Evolutionary conservation across 2,888 invertebrate species (phyloP).

Genomic region (Pheosia tremula): DNA sequence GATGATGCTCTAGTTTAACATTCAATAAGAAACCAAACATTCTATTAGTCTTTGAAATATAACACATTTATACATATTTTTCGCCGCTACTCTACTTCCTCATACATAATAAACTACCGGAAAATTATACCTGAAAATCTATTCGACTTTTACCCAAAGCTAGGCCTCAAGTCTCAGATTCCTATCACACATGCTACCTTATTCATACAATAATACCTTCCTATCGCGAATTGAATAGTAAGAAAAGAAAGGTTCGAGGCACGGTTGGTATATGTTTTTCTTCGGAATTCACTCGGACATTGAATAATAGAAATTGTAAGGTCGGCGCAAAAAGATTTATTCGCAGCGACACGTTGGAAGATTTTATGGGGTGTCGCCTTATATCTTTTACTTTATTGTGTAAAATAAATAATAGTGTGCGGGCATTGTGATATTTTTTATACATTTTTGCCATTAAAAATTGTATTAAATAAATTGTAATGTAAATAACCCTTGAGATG

Average conservation of each 20-base stretch:
- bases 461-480: too few species aligned
- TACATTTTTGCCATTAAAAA: too few species aligned
- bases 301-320: slow-evolving; percentile 51
- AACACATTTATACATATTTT: too few species aligned
- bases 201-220: slow-evolving; percentile 23
- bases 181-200: slow-evolving; percentile 11
- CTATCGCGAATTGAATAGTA: slow-evolving; percentile 23
- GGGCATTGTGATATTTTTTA: too few species aligned
- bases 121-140: background rate
- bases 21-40: too few species aligned
- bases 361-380: slow-evolving; percentile 5
- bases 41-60: too few species aligned
- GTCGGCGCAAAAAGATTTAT: slow-evolving; percentile 21
- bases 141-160: background rate
- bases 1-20: too few species aligned
- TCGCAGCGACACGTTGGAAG: background rate
- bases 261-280: slow-evolving; percentile 22
- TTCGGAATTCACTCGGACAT: slow-evolving; percentile 28
- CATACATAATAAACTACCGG: slow-evolving; percentile 2
- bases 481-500: too few species aligned
- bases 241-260: slow-evolving; percentile 12
- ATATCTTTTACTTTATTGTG: background rate
- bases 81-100: too few species aligned
- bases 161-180: slow-evolving; percentile 9
- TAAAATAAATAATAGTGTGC: too few species aligned